These are phyloP conservation scores for Calosoma granatense DNA, from an alignment of 1,140 invertebrate species.

Conservation along the genomic window DNA sequence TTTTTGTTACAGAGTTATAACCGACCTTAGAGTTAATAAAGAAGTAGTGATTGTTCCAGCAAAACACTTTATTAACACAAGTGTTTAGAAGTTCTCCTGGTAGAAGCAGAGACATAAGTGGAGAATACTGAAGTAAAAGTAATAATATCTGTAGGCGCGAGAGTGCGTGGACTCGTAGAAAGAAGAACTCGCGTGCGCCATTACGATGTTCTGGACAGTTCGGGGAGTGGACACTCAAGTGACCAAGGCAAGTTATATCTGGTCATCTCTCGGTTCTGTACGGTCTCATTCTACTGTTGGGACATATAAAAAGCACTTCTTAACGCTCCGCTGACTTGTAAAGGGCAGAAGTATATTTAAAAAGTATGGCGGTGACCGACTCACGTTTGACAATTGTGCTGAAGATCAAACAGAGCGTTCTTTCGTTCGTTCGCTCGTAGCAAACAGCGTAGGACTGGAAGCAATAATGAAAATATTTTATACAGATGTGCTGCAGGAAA, in stretches of 20 bases:
- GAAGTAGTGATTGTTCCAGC: neutral
- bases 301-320: conserved; percentile 9
- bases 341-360: conserved; percentile 10
- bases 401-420: conserved; percentile 6
- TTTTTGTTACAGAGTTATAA: no score
- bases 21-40: neutral
- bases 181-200: neutral
- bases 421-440: neutral
- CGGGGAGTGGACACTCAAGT: neutral
- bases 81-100: neutral
- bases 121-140: neutral
- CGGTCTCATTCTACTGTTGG: neutral
- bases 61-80: neutral
- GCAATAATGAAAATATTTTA: neutral
- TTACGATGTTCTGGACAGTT: neutral
- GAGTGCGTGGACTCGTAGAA: no score
- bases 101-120: neutral
- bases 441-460: neutral
- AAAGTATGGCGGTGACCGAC: neutral
- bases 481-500: neutral
- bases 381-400: neutral
- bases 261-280: neutral
- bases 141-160: neutral
- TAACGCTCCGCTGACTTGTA: neutral
- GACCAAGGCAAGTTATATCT: neutral